These are phyloP conservation scores for Knipowitschia caucasica DNA, from an alignment of 2,797 vertebrate genomes.

Conservation along the genomic window DNA sequence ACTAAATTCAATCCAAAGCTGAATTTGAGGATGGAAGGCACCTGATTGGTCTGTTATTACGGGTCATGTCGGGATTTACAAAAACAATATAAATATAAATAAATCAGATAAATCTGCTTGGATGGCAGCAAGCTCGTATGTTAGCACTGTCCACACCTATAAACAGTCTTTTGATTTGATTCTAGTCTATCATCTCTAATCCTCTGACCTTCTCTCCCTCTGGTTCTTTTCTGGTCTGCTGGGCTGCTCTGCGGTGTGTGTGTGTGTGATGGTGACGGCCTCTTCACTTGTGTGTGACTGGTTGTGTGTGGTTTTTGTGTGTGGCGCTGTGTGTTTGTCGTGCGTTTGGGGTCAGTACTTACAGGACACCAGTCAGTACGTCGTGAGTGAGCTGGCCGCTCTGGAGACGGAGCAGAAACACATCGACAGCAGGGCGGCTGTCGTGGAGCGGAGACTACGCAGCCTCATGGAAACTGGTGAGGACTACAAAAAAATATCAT, in stretches of 20 bases:
- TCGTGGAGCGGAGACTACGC: constrained; percentile 83
- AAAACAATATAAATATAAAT: no score
- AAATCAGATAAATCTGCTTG: no score
- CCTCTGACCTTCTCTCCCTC: constrained; percentile 37
- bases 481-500: neutral
- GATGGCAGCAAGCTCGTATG: no score
- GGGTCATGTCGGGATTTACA: no score
- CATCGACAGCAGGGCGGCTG: constrained; percentile 80
- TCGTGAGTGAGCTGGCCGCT: constrained; percentile 82
- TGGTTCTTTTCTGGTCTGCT: neutral
- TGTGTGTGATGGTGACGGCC: constrained; percentile 12
- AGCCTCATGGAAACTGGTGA: constrained; percentile 83
- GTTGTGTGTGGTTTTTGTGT: constrained; percentile 34
- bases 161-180: neutral
- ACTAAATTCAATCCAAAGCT: no score
- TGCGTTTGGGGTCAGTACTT: constrained; percentile 67
- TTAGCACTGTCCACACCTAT: no score
- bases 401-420: constrained; percentile 85
- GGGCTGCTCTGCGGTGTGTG: constrained; percentile 10
- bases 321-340: no score
- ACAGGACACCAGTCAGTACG: constrained; percentile 87
- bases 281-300: constrained; percentile 29
- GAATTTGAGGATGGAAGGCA: no score
- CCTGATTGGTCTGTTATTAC: no score
- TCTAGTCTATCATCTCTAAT: constrained; percentile 45